Base-by-base conservation (phyloP, 2,888 invertebrate species). In the Lasioglossum figueresi region DNA sequence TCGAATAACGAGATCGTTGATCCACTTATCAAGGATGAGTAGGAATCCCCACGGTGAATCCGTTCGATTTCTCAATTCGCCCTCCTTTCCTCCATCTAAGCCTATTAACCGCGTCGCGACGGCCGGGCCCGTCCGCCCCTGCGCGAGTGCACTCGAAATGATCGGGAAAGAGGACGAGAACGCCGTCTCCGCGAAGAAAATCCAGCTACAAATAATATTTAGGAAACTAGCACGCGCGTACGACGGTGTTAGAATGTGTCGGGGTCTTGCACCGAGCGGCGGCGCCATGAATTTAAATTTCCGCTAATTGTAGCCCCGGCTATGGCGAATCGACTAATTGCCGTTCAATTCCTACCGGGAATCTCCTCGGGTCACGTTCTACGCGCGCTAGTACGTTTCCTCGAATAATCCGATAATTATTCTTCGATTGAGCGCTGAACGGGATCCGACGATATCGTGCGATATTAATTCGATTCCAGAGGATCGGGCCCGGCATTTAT, bases 21-120 rank as follows among this genome's bases (percentile, higher is more conserved):
- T 92, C 92, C 92, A 92, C 88, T 92, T 92, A 92, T 92, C 90
- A 84, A 83, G 84, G 77, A 87, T 72, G 59, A 78, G 73, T 86
- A 83, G 80, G 80, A 85, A 84, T 80, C 78, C 79, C 84, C 77
- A 70, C 75, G 82, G 82, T 70, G 83, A 85, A 76, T 74, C 85
- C 79, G 31, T 73, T 59, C 34, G 31, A 80, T 76, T 79, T 77
- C 34, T 27, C 76, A 72, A 73, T 43, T 68, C 23, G 40, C n/a
- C 63, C 72, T 80, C 80, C 72, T 76, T 83, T 80, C 84, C 75
- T 83, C 73, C 73, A 43, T 70, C 78, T 84, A 87, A 90, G 85
- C 86, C 84, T 77, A 84, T 91, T 88, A 91, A 73, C 84, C 82
- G 77, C 79, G 84, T 84, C 78, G 14, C 14, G 45, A 4, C 45